Evolutionary conservation across 1,140 invertebrate species (phyloP).

Genomic region (Geopemphigus sp.): DNA sequence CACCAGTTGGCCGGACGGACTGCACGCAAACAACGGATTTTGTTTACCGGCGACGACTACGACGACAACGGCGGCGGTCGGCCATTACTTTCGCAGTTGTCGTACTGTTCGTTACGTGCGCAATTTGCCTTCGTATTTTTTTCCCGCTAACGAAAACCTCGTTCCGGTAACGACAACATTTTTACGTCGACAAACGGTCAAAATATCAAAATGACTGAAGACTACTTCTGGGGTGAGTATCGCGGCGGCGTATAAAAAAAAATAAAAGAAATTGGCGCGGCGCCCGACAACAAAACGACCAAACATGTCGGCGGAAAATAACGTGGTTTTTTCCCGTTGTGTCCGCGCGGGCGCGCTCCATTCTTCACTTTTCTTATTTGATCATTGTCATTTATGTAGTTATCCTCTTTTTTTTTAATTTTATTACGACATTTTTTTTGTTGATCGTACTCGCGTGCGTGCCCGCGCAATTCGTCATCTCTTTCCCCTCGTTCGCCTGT

Average conservation of each 20-base stretch:
- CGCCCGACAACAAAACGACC: background rate
- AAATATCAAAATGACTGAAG: constrained; percentile 54
- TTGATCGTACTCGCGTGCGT: no score
- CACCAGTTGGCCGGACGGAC: background rate
- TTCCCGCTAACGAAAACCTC: no score
- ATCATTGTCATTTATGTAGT: background rate
- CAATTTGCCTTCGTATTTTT: constrained; percentile 2
- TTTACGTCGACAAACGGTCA: background rate
- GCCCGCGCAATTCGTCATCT: background rate
- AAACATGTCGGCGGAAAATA: background rate
- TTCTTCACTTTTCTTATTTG: no score
- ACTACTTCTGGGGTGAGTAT: constrained; percentile 55
- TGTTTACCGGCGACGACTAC: constrained; percentile 36
- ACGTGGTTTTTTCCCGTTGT: background rate
- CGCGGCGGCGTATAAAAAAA: background rate
- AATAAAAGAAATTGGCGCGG: no score
- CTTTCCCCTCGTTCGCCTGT: background rate
- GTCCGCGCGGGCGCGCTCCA: no score
- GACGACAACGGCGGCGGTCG: background rate
- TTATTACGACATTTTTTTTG: background rate
- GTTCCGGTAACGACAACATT: background rate
- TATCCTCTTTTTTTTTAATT: background rate
- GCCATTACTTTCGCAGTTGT: constrained; percentile 41
- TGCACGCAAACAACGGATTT: constrained; percentile 33
- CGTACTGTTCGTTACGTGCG: background rate